Conservation (phyloP, 2,797 vertebrate species). For the Onychomys leucogaster region DNA sequence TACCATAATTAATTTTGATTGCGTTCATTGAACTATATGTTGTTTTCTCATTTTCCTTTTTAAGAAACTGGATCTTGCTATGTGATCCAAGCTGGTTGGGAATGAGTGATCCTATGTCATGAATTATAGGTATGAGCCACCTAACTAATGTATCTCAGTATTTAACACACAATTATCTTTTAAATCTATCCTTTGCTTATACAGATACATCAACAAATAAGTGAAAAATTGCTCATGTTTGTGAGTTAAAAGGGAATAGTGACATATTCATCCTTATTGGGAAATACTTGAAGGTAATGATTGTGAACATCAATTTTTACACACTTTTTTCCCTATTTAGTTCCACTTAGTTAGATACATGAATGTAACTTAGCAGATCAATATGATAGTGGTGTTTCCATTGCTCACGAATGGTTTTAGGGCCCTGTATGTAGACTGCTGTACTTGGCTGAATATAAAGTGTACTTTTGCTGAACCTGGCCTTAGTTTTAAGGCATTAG, state of each 20-base stretch:
- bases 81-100: too few relatives aligned
- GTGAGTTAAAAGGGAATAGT: neutral
- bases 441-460: neutral
- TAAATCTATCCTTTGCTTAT: neutral
- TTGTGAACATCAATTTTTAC: neutral
- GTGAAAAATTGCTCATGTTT: neutral
- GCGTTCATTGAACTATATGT: neutral
- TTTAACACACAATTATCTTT: neutral
- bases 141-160: neutral
- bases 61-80: neutral
- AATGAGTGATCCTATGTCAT: neutral
- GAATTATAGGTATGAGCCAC: neutral
- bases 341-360: constrained; percentile 17
- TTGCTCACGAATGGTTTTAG: neutral
- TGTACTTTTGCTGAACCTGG: neutral
- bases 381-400: neutral
- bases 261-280: neutral
- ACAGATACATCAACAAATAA: neutral
- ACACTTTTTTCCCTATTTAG: neutral
- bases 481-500: constrained; percentile 24
- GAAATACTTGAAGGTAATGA: neutral
- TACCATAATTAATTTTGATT: neutral
- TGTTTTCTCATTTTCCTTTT: neutral
- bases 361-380: constrained; percentile 37
- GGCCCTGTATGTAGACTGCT: neutral